Evolutionary conservation across 2,888 invertebrate species (phyloP), one percentile per base, ranked within the genome.

Genomic region (Kryphioiulus occultus): DNA sequence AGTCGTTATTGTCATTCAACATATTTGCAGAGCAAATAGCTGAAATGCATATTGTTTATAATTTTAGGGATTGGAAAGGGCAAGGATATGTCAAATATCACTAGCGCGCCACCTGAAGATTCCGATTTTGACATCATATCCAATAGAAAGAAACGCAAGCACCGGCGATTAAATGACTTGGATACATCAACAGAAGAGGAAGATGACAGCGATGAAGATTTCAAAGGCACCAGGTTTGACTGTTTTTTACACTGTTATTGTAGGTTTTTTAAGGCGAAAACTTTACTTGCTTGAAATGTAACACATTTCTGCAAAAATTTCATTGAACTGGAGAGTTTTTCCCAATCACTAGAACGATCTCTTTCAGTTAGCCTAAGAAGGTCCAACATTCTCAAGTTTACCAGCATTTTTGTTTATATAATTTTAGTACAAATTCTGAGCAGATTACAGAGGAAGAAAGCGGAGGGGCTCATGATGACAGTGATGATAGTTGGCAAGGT

Each of bases 51-150:
- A 83, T 83, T 78, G 53, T 30, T 85, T 53, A 85, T 82, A 59
- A 44, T 88, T 88, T 89, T 95, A 88, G 95, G 96, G 39, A 95
- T 95, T 0, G 96, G 97, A 0, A 94, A 96, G 32, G 98, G 98
- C 0, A 98, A 98, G 92, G 97, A 98, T 92, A 97, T 97, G 90
- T 95, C 96, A n/a, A 97, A 96, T 87, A 97, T 97, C 89, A 95
- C 88, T 30, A 89, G 87, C 17, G 87, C n/a, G 17, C 88, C 59
- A 17, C 88, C 89, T 42, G 87, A 88, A 44, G 87, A 87, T 87
- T 88, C 90, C 30, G 91, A 91, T 9, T 86, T 85, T 78, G 88
- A 88, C 84, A 87, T 87, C 53, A 44, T 87, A 44, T 88, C 88
- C 85, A 86, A 85, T 82, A 26, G 86, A 89, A 93, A 93, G 89